Conservation (phyloP, 2,113 vertebrate genomes). For the Psilopsiagon aurifrons region DNA sequence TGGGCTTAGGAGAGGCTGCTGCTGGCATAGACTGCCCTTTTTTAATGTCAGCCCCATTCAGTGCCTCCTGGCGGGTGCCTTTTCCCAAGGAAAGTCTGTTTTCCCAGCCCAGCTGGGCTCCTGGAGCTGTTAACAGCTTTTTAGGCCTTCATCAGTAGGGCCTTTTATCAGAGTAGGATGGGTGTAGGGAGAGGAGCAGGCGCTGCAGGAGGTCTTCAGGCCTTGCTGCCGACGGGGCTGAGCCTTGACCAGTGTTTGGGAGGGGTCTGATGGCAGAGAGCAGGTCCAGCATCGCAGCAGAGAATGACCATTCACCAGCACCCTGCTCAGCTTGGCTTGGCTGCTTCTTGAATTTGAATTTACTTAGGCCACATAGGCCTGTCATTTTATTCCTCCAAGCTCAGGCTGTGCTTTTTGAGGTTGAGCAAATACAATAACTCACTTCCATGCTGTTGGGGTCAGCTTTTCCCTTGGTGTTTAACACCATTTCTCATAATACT, state of each 20-base stretch:
- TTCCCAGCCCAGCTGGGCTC: background rate
- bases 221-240: fast-evolving
- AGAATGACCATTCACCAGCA: slow-evolving; percentile 55
- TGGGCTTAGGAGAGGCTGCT: background rate
- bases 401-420: background rate
- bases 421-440: background rate
- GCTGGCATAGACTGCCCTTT: background rate
- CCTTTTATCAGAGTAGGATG: background rate
- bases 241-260: background rate
- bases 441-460: background rate
- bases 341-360: slow-evolving; percentile 56
- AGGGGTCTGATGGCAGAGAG: background rate
- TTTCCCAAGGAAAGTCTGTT: background rate
- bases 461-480: background rate
- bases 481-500: background rate
- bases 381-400: background rate
- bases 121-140: background rate
- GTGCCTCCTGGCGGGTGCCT: background rate
- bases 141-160: background rate
- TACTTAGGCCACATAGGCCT: background rate
- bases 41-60: background rate
- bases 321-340: slow-evolving; percentile 27
- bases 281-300: background rate
- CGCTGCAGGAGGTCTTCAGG: background rate
- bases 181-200: background rate